These are phyloP conservation scores for Cyclura pinguis DNA, from an alignment of 2,797 vertebrate species.

Conservation along the genomic window DNA sequence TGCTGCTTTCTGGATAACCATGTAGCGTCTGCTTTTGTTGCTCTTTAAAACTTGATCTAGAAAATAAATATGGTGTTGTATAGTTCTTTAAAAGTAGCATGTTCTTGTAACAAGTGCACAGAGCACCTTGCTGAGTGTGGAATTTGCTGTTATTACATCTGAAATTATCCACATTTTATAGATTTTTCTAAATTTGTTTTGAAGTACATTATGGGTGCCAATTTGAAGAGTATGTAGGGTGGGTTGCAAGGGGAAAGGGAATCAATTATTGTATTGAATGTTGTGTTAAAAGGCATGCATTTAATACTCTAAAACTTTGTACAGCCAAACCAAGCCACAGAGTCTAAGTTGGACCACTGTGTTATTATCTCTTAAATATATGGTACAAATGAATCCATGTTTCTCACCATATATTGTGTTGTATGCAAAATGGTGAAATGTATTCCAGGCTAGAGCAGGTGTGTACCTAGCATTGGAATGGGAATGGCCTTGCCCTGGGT, in stretches of 20 bases:
- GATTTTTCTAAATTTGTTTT: slow-evolving; percentile 9
- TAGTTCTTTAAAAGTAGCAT: neutral
- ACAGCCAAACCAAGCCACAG: no score
- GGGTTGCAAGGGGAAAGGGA: neutral
- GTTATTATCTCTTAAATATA: no score
- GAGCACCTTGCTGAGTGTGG: neutral
- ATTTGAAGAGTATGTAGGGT: neutral
- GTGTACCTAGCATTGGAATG: neutral
- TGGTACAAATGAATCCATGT: no score
- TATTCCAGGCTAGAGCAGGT: neutral
- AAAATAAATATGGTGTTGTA: neutral
- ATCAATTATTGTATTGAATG: no score
- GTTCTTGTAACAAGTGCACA: neutral
- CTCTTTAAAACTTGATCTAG: neutral
- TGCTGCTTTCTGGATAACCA: neutral
- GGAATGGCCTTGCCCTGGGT: no score
- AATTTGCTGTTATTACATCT: neutral
- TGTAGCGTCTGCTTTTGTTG: neutral
- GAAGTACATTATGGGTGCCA: neutral
- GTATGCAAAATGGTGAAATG: neutral
- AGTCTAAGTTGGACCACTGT: no score
- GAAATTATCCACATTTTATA: neutral
- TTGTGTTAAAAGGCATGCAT: no score
- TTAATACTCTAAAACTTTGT: no score
- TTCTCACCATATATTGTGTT: neutral